phyloP scores from a whole-genome alignment of 2,797 vertebrate genomes.

The Poliocrania exsul region DNA sequence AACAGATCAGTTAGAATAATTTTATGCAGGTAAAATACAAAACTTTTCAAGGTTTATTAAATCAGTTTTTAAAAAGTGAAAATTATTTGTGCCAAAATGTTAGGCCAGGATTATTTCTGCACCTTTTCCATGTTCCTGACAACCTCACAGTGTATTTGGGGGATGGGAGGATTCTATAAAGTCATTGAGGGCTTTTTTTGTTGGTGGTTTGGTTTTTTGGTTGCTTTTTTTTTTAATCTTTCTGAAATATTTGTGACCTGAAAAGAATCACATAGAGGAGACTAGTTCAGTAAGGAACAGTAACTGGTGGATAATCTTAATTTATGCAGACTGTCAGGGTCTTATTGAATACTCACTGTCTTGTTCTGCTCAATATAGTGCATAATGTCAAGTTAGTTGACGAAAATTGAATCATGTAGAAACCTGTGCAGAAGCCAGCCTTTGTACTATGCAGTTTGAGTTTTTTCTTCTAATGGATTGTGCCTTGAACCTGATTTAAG shows the following conservation, averaged over 20 bases:
- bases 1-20: background rate
- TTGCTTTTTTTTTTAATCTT: background rate
- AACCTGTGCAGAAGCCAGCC: background rate
- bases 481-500: background rate
- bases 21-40: background rate
- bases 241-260: background rate
- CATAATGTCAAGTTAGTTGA: background rate
- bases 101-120: background rate
- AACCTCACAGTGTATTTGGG: background rate
- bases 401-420: background rate
- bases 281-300: background rate
- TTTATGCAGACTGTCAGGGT: background rate
- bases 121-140: background rate
- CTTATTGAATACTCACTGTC: background rate
- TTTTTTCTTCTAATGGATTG: background rate
- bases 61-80: background rate
- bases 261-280: background rate
- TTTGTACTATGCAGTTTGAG: background rate
- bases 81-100: background rate
- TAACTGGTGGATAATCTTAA: background rate
- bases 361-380: background rate
- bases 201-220: no score
- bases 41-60: background rate
- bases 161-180: background rate
- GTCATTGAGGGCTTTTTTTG: no score